These are phyloP conservation scores for Pollenia angustigena DNA, from an alignment of 2,888 invertebrate species.

Conservation along the genomic window DNA sequence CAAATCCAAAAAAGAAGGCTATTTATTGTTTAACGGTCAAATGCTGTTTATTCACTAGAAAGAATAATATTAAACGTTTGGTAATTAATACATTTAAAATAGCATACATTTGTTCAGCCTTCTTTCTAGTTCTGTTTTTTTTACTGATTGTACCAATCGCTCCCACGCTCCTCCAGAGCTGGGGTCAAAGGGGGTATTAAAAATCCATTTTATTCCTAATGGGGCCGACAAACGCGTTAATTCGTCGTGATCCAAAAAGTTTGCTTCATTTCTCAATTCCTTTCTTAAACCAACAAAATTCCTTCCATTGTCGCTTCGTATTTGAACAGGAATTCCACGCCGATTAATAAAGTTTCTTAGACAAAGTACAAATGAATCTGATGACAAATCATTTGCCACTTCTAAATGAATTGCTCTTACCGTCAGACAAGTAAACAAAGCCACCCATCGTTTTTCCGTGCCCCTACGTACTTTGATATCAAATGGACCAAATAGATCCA, in stretches of 20 bases:
- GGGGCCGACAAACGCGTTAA: neutral
- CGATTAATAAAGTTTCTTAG: conserved; percentile 18
- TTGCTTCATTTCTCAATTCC: conserved; percentile 14
- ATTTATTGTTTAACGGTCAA: too few species aligned
- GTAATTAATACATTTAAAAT: too few species aligned
- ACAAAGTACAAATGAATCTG: conserved; percentile 25
- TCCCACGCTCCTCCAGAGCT: too few species aligned
- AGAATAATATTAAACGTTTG: too few species aligned
- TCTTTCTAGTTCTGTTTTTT: neutral
- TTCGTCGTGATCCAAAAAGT: conserved; percentile 32
- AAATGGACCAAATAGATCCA: conserved; percentile 49
- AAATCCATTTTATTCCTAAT: conserved; percentile 52
- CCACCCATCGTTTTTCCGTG: conserved; percentile 56
- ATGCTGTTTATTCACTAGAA: too few species aligned
- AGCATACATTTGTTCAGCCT: too few species aligned
- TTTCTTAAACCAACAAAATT: conserved; percentile 67
- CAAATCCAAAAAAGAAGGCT: too few species aligned
- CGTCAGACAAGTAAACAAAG: conserved; percentile 15
- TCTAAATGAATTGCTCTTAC: neutral
- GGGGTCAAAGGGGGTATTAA: conserved; percentile 64
- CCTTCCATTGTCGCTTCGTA: neutral
- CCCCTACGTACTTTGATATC: neutral
- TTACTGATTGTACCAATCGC: too few species aligned
- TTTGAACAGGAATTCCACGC: neutral
- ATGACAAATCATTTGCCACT: conserved; percentile 35